phyloP scores from a whole-genome alignment of 1,140 invertebrate species.

The Yoshiicerus persimilis region DNA sequence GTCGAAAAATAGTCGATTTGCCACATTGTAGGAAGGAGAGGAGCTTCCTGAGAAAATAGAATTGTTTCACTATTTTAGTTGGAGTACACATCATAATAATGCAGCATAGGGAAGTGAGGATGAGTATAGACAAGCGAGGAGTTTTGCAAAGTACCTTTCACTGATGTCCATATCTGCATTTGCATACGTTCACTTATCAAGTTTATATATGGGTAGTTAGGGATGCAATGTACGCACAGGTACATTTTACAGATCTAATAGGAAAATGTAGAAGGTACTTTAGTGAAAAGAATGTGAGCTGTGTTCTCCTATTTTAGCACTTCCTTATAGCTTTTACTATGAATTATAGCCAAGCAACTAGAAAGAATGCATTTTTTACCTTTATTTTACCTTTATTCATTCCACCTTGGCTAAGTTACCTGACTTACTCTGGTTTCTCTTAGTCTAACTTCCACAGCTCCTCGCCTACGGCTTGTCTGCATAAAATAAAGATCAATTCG shows the following conservation, averaged over 20 bases:
- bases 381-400: constrained; percentile 1
- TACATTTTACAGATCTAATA: background rate
- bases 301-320: background rate
- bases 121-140: background rate
- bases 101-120: background rate
- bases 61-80: background rate
- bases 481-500: constrained; percentile 28
- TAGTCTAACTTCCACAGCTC: background rate
- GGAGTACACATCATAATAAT: background rate
- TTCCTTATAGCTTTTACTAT: background rate
- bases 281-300: constrained; percentile 1
- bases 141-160: background rate
- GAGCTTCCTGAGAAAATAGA: background rate
- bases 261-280: background rate
- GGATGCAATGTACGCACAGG: background rate
- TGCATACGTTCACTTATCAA: background rate
- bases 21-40: background rate
- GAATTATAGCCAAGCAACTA: background rate
- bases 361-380: constrained; percentile 2
- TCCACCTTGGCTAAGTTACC: background rate
- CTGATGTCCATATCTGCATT: background rate
- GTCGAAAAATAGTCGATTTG: background rate
- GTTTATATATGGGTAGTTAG: background rate
- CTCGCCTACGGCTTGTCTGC: constrained; percentile 7
- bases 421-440: background rate